These are phyloP conservation scores for Isoperla grammatica DNA, from an alignment of 2,888 invertebrate species.

Conservation along the genomic window DNA sequence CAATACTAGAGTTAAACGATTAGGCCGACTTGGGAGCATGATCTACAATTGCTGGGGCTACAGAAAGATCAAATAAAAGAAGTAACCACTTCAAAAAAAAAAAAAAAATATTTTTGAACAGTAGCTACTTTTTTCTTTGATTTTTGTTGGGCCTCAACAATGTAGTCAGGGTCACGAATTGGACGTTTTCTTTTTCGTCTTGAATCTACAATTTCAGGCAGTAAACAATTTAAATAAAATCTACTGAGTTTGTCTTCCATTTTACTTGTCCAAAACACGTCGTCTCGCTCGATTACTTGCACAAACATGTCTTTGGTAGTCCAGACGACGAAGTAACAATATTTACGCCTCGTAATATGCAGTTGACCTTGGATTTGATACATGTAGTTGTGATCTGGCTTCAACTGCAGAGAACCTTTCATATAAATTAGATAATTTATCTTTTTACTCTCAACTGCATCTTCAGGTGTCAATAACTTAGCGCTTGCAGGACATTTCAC, in stretches of 20 bases:
- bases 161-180: neutral
- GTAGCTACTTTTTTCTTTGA: too few relatives aligned
- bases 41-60: too few relatives aligned
- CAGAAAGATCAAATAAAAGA: too few relatives aligned
- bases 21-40: too few relatives aligned
- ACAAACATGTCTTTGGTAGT: constrained; percentile 4
- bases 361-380: constrained; percentile 20
- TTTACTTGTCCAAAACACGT: constrained; percentile 33
- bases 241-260: neutral
- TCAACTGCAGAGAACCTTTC: neutral
- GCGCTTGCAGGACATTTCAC: constrained; percentile 32
- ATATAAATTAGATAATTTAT: neutral
- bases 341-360: neutral
- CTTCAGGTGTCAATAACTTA: constrained; percentile 22
- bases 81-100: too few relatives aligned
- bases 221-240: neutral
- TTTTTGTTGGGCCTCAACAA: neutral
- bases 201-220: constrained; percentile 2
- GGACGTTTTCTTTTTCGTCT: neutral
- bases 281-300: constrained; percentile 3
- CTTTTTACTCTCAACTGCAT: constrained; percentile 19
- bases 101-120: too few relatives aligned
- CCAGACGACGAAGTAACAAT: constrained; percentile 10
- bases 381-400: neutral
- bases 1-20: too few relatives aligned